Base-by-base conservation (phyloP, 2,797 vertebrate genomes). In the Rhinoraja longicauda region DNA sequence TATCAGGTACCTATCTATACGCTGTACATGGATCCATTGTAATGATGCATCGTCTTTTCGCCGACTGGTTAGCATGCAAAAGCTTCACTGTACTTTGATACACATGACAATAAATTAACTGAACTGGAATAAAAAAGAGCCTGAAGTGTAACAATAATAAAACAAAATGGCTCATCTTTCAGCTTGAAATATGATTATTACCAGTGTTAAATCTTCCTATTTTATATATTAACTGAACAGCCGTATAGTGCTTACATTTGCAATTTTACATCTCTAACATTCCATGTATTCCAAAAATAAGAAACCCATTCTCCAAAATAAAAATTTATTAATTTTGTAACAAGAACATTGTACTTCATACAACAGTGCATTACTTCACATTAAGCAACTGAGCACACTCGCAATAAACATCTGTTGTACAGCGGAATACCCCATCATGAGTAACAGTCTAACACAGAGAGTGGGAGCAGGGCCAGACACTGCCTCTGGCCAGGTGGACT, bases 321-420 rank as follows among this genome's bases (percentile, higher is more conserved):
- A 97, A 97, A 95, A 95, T 96, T 96, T 96, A 97, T 96, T 97
- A 93, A 95, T 93, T 95, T 95, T 26, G 96, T 97, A 96, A 97
- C 96, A 97, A 97, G 96, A 96, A 97, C 96, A 96, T 96, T 95
- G 95, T 95, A 95, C 95, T 95, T 95, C 70, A 96, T 96, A 96
- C 96, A 78, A 95, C 94, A 95, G 96, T 95, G 95, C 95, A 95
- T 94, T 94, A 96, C 94, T 96, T 97, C 96, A 96, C 96, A 97
- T 97, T 96, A 96, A 96, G 96, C 96, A 96, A 96, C 94, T 93
- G 95, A 96, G 95, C 96, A 95, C 94, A 95, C 95, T 94, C 90
- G 96, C 94, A 95, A 95, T 95, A 94, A 95, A 92, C 95, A 94
- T 94, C 95, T 96, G 94, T 94, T 94, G 93, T 95, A 96, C 95